phyloP scores from a whole-genome alignment of 2,113 vertebrate species.

The Nicator chloris region DNA sequence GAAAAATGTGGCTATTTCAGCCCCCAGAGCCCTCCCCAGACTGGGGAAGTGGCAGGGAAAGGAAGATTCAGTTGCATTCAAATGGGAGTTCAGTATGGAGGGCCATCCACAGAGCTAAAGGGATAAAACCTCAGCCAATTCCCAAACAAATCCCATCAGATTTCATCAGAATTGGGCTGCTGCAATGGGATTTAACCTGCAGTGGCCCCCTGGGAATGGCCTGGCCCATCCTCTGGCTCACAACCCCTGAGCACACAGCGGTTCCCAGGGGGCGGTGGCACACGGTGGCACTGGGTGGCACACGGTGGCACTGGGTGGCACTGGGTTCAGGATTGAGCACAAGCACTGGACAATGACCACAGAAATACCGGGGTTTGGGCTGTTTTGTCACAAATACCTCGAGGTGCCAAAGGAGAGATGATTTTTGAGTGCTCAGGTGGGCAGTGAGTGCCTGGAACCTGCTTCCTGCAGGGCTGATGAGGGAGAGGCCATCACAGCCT shows the following conservation, averaged over 20 bases:
- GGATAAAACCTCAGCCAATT: background rate
- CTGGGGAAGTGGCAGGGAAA: background rate
- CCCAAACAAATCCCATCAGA: background rate
- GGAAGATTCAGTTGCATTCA: background rate
- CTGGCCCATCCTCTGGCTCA: background rate
- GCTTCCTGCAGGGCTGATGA: conserved; percentile 20
- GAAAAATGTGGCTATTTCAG: background rate
- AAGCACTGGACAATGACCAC: fast-evolving
- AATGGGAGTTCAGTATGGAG: background rate
- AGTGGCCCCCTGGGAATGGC: background rate
- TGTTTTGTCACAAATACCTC: background rate
- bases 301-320: background rate
- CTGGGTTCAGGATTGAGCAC: background rate
- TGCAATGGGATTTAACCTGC: background rate
- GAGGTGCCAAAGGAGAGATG: background rate
- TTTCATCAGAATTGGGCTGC: background rate
- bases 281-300: background rate
- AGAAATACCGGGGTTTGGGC: background rate
- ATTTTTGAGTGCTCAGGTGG: conserved; percentile 12
- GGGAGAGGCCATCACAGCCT: conserved; percentile 21
- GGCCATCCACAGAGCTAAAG: background rate
- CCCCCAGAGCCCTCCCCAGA: background rate
- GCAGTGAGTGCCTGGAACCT: background rate
- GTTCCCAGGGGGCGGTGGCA: background rate
- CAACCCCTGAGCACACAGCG: background rate